Evolutionary conservation across 2,113 vertebrate genomes (phyloP).

Genomic region (Excalfactoria chinensis): DNA sequence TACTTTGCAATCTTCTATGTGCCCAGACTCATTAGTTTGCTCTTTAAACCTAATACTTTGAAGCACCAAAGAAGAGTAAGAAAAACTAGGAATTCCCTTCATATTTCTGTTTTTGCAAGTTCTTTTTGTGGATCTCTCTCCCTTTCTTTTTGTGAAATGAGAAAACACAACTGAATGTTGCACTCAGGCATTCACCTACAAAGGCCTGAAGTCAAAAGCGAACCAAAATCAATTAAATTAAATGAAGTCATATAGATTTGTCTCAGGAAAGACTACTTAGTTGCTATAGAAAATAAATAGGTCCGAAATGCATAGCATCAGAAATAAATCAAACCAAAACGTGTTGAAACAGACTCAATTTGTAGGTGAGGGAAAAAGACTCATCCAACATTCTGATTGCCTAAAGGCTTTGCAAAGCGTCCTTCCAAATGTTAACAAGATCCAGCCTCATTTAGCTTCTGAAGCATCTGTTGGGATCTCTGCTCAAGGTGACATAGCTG

Average conservation of each 20-base stretch:
- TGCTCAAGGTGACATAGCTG: neutral
- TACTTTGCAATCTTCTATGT: neutral
- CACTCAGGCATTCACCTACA: neutral
- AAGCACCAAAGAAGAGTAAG: neutral
- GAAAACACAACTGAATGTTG: neutral
- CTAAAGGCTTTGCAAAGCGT: neutral
- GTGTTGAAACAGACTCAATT: neutral
- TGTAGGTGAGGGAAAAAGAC: neutral
- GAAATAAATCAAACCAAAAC: conserved; percentile 9
- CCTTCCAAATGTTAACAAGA: neutral
- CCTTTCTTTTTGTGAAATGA: neutral
- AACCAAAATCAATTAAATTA: neutral
- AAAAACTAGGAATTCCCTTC: neutral
- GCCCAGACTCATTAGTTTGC: neutral
- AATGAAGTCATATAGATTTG: neutral
- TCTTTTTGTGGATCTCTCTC: neutral
- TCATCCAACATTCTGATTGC: neutral
- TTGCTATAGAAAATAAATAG: conserved; percentile 8
- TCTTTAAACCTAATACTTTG: neutral
- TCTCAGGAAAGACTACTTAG: neutral
- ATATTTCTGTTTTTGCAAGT: neutral
- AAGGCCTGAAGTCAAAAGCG: neutral
- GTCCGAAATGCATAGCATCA: neutral
- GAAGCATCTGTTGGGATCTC: neutral
- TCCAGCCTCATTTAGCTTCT: neutral